Percentiles rank a stretch among this genome's conserved stretches.
phyloP scores from a whole-genome alignment of 2,797 vertebrate species.

The Myiothlypis chrysogaster region DNA sequence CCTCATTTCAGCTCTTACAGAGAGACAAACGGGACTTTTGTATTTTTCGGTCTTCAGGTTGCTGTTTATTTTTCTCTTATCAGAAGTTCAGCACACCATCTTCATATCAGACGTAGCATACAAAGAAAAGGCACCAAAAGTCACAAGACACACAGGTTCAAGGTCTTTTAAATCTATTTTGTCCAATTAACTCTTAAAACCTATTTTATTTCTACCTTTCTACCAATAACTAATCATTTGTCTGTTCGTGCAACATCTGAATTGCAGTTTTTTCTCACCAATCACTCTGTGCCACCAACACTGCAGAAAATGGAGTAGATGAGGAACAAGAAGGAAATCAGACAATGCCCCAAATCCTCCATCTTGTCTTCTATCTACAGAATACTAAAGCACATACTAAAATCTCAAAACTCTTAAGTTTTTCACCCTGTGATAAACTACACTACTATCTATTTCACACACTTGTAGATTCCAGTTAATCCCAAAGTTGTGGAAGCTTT shows the following conservation, averaged over 20 bases:
- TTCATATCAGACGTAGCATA: neutral
- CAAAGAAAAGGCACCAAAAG: neutral
- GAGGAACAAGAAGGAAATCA: neutral
- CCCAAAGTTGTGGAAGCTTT: neutral
- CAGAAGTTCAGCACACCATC: neutral
- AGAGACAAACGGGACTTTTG: neutral
- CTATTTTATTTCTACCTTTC: neutral
- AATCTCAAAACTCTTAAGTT: neutral
- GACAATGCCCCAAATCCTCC: neutral
- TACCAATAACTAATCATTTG: neutral
- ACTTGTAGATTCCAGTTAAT: neutral
- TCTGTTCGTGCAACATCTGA: neutral
- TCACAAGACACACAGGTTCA: neutral
- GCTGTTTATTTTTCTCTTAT: neutral
- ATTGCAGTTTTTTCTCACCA: neutral
- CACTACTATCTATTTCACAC: neutral
- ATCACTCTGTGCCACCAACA: neutral
- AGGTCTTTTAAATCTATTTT: neutral
- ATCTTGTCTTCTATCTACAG: neutral
- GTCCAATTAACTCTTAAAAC: neutral
- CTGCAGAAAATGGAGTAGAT: neutral
- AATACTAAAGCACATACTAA: neutral
- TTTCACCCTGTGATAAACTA: neutral
- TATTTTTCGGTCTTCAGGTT: neutral
- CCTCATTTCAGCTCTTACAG: neutral